These are phyloP conservation scores for Casuarius casuarius DNA, from an alignment of 2,113 vertebrate genomes.

Conservation along the genomic window DNA sequence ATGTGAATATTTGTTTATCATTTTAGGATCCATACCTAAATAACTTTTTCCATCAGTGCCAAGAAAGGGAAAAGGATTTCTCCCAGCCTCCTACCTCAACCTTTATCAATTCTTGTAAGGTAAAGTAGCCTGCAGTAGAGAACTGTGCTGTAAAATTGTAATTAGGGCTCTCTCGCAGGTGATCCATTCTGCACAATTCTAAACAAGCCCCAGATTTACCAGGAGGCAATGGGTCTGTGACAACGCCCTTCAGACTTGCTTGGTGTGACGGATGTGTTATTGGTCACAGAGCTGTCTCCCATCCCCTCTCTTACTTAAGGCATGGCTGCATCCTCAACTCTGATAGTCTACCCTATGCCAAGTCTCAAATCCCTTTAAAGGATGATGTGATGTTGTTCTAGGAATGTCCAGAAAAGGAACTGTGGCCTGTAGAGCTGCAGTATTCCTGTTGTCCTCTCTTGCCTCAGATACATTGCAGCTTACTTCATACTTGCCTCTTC, in stretches of 20 bases:
- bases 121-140: slow-evolving; percentile 52
- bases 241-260: not conserved
- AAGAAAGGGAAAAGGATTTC: slow-evolving; percentile 91
- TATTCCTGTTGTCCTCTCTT: not conserved
- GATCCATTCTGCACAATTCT: not conserved
- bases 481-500: not conserved
- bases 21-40: slow-evolving; percentile 93
- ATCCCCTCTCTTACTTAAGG: not conserved
- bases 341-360: not conserved
- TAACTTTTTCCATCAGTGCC: slow-evolving; percentile 95
- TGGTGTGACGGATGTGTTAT: not conserved
- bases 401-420: not conserved
- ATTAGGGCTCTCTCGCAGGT: not conserved
- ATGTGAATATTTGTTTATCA: not conserved
- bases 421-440: not conserved
- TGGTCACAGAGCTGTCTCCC: not conserved
- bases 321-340: not conserved
- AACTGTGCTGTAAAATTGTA: not conserved
- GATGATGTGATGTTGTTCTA: not conserved
- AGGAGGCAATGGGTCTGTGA: not conserved
- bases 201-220: not conserved
- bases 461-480: not conserved
- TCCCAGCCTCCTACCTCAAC: slow-evolving; percentile 91
- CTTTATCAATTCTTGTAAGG: slow-evolving; percentile 92
- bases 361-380: not conserved